phyloP scores from a whole-genome alignment of 2,113 vertebrate species.

The Callochromis pleurospilus region DNA sequence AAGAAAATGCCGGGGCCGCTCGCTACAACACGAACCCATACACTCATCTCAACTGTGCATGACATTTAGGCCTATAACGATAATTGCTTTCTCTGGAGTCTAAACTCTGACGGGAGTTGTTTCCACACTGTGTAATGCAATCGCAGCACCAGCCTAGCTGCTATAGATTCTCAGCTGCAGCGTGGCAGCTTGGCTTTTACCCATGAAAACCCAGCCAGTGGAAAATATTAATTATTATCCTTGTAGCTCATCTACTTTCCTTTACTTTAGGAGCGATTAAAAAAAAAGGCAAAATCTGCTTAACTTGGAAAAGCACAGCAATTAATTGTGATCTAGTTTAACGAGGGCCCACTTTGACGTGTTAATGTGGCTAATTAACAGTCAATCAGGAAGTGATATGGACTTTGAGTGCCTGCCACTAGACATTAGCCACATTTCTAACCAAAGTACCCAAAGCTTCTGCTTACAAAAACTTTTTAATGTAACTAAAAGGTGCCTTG shows the following conservation, averaged over 20 bases:
- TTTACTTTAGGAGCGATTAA: constrained; percentile 31
- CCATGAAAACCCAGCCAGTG: constrained; percentile 25
- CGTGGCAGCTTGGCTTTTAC: constrained; percentile 21
- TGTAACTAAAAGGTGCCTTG: neutral
- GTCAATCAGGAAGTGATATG: constrained; percentile 48
- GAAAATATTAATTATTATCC: constrained; percentile 49
- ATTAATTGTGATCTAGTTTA: constrained; percentile 57
- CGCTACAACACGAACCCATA: neutral
- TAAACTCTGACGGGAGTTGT: constrained; percentile 27
- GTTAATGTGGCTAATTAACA: constrained; percentile 61
- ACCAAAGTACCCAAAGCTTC: neutral
- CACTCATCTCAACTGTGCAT: constrained; percentile 18
- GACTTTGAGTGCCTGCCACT: constrained; percentile 48
- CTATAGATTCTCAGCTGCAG: neutral
- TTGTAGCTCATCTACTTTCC: constrained; percentile 33
- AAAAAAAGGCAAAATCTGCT: constrained; percentile 19
- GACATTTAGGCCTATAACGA: constrained; percentile 43
- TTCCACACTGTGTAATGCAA: constrained; percentile 22
- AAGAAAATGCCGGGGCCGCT: neutral
- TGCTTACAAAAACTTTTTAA: neutral
- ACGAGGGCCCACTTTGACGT: constrained; percentile 37
- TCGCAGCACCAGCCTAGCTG: neutral
- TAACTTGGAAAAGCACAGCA: constrained; percentile 36
- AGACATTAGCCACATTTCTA: neutral
- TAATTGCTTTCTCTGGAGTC: constrained; percentile 33